Percentiles rank a stretch among this genome's conserved stretches.
These are phyloP conservation scores for Drosophila azteca DNA, from an alignment of 1,140 invertebrate species.

Conservation along the genomic window DNA sequence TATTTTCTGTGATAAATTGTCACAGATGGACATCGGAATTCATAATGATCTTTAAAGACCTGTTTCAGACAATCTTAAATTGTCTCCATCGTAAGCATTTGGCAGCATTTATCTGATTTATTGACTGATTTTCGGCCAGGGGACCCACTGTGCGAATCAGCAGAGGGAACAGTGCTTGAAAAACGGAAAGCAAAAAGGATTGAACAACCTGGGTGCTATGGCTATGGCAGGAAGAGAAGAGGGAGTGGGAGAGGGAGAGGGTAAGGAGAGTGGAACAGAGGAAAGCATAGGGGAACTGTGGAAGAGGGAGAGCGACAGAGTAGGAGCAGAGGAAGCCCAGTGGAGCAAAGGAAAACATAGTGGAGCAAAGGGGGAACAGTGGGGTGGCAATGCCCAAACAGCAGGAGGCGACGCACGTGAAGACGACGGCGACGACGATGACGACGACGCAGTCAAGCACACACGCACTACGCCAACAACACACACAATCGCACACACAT, in stretches of 20 bases:
- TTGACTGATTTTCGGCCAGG: neutral
- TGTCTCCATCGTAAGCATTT: too few species aligned
- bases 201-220: slow-evolving; percentile 61
- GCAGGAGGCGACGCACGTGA: slow-evolving; percentile 79
- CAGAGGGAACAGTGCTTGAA: slow-evolving; percentile 57
- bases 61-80: too few species aligned
- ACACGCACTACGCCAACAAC: slow-evolving; percentile 58
- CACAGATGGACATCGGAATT: too few species aligned
- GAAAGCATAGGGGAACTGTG: neutral
- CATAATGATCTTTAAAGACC: too few species aligned
- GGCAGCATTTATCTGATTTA: too few species aligned
- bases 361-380: neutral
- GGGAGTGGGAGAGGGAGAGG: neutral
- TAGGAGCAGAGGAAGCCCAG: neutral
- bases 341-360: too few species aligned
- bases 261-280: neutral
- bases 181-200: slow-evolving; percentile 79
- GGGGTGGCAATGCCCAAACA: slow-evolving; percentile 50
- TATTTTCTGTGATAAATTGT: neutral
- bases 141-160: slow-evolving; percentile 2
- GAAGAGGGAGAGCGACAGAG: too few species aligned
- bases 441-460: slow-evolving; percentile 62
- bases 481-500: slow-evolving; percentile 20
- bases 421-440: slow-evolving; percentile 32
- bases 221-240: neutral